Percentiles rank a stretch among this genome's conserved stretches.
These are phyloP conservation scores for Oxyura jamaicensis DNA, from an alignment of 2,113 vertebrate genomes.

Conservation along the genomic window DNA sequence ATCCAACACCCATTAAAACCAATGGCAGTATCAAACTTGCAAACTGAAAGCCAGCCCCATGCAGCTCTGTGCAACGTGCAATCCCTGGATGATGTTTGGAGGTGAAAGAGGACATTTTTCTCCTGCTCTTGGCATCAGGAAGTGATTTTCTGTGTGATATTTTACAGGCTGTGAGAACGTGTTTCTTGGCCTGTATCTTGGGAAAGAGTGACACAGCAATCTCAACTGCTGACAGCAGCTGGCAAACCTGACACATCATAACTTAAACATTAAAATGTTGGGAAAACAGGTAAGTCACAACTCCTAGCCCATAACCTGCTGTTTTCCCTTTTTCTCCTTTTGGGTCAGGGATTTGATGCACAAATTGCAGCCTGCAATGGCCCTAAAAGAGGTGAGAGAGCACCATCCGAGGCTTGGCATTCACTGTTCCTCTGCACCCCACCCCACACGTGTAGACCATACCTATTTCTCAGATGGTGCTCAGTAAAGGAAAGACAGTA, in stretches of 20 bases:
- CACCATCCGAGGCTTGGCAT: background rate
- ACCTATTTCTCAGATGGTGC: background rate
- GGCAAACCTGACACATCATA: background rate
- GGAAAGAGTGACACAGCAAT: background rate
- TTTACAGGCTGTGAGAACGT: background rate
- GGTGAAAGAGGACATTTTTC: background rate
- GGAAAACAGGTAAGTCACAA: background rate
- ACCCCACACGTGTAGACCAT: background rate
- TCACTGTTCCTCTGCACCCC: accelerated
- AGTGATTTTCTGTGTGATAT: background rate
- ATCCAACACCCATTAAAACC: background rate
- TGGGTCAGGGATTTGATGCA: background rate
- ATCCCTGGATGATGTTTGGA: background rate
- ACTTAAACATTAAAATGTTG: background rate
- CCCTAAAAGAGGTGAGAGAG: background rate
- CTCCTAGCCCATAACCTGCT: background rate
- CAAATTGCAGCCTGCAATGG: background rate
- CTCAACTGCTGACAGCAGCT: background rate
- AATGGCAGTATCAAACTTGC: background rate
- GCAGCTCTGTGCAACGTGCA: background rate
- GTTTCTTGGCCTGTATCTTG: background rate
- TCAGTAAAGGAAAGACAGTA: background rate
- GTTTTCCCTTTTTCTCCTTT: background rate
- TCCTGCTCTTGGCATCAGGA: background rate
- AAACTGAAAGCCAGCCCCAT: background rate